Base-by-base conservation (phyloP, 2,888 invertebrate genomes). In the Hirtodrosophila duncani region DNA sequence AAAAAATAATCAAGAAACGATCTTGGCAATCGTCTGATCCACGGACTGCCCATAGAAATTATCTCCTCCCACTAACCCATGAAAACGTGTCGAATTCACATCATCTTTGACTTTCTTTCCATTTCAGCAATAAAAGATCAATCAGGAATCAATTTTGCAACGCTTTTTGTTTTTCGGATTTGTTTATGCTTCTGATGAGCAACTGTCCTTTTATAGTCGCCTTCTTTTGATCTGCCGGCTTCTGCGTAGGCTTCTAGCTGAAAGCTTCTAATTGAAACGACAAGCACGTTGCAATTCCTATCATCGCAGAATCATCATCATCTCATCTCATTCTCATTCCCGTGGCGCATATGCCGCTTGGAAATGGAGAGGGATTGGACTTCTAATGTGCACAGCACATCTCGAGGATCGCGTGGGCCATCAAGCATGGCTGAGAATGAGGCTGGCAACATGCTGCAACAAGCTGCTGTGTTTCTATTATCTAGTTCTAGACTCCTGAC, bases 391-490 rank as follows among this genome's bases (percentile, higher is more conserved):
- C 53, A 51, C 69, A 62, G 59, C 29, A 21, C 21, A 33, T 45
- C 31, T 66, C 14, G 42, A 33, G 49, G 44, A 49, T 36, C 27
- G 74, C 70, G 72, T 78, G 74, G 78, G 75, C 21, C 20, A 42
- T 18, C 37, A 57, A 48, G n/a, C n/a, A n/a, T n/a, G n/a, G n/a
- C 50, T 56, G 49, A 23, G 23, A 24, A 21, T 24, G 14, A 21
- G 17, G 5, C n/a, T n/a, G n/a, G n/a, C n/a, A n/a, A n/a, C 59
- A 20, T 60, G 71, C 56, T 33, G 42, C 44, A 53, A 52, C 56
- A 67, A 56, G 45, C 58, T 43, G 63, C 52, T 62, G 72, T n/a
- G n/a, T n/a, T n/a, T n/a, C n/a, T n/a, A 72, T 78, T 72, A 77
- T 59, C 56, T n/a, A n/a, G n/a, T n/a, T n/a, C n/a, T n/a, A n/a